phyloP scores from a whole-genome alignment of 2,113 vertebrate genomes.

The Rana temporaria region DNA sequence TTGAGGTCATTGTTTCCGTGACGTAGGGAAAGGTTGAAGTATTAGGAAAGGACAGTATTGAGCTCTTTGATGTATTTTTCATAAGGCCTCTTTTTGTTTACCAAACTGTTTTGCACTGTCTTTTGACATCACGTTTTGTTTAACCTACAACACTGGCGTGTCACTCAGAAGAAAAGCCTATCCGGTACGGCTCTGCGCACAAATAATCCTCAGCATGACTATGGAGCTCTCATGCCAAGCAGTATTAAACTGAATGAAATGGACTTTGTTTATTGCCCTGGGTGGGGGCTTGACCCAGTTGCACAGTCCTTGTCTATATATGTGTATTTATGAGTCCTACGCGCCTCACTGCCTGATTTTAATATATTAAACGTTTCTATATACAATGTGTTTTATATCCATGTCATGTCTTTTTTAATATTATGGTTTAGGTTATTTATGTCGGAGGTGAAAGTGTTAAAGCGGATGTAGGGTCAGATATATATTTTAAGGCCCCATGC shows the following conservation, averaged over 20 bases:
- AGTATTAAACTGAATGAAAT: slow-evolving; percentile 36
- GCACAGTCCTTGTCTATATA: not conserved
- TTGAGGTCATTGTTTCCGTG: not conserved
- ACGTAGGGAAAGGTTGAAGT: not conserved
- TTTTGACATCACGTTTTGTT: slow-evolving; percentile 25
- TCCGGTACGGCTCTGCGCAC: not conserved
- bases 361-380: slow-evolving; percentile 56
- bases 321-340: slow-evolving; percentile 49
- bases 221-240: not conserved
- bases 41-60: not conserved
- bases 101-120: slow-evolving; percentile 49
- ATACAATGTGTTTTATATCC: not conserved
- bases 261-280: not conserved
- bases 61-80: not conserved
- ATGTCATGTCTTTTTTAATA: too few species aligned
- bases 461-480: too few species aligned
- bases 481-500: too few species aligned
- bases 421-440: too few species aligned
- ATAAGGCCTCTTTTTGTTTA: slow-evolving; percentile 28
- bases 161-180: not conserved
- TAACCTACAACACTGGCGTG: slow-evolving; percentile 24
- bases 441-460: too few species aligned
- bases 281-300: not conserved
- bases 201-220: not conserved
- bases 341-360: slow-evolving; percentile 51